Evolutionary conservation across 2,888 invertebrate species (phyloP).

Genomic region (Smittia sp.): DNA sequence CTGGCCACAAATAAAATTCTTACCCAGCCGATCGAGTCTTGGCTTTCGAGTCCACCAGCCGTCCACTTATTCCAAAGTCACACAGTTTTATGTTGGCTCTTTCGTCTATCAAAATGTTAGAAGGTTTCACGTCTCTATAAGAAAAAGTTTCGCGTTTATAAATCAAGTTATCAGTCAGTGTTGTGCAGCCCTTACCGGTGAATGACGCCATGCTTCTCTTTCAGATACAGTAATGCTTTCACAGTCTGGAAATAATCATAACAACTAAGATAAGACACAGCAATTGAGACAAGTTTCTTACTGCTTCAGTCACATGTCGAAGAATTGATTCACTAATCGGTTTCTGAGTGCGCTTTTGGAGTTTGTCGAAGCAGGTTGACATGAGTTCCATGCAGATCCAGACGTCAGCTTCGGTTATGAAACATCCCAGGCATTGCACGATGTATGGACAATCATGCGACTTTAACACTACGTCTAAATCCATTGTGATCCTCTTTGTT

Average conservation of each 20-base stretch:
- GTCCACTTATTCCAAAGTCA: constrained; percentile 99
- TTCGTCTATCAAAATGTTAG: constrained; percentile 95
- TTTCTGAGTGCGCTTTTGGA: constrained; percentile 77
- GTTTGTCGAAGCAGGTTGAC: constrained; percentile 97
- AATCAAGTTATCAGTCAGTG: not conserved
- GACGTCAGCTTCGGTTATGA: constrained; percentile 95
- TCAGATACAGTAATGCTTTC: constrained; percentile 94
- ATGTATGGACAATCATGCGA: constrained; percentile 97
- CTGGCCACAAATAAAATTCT: constrained; percentile 87
- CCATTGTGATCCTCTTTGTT: constrained; percentile 97
- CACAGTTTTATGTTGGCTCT: constrained; percentile 95
- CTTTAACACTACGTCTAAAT: constrained; percentile 95
- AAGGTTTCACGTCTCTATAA: constrained; percentile 89
- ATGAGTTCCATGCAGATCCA: constrained; percentile 99
- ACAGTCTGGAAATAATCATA: constrained; percentile 67
- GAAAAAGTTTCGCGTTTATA: not conserved
- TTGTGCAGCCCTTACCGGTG: constrained; percentile 57
- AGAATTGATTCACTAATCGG: constrained; percentile 96
- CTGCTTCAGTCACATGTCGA: constrained; percentile 95
- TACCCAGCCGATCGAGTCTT: constrained; percentile 89
- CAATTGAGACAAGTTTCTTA: constrained; percentile 54
- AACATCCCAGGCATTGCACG: constrained; percentile 95
- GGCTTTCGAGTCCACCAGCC: constrained; percentile 96
- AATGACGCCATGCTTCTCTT: constrained; percentile 94
- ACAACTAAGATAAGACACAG: constrained; percentile 34